A percentile compares a stretch with the other conserved stretches of the same genome.
Evolutionary conservation across 2,797 vertebrate species (phyloP).

Genomic region (Neostethus bicornis): DNA sequence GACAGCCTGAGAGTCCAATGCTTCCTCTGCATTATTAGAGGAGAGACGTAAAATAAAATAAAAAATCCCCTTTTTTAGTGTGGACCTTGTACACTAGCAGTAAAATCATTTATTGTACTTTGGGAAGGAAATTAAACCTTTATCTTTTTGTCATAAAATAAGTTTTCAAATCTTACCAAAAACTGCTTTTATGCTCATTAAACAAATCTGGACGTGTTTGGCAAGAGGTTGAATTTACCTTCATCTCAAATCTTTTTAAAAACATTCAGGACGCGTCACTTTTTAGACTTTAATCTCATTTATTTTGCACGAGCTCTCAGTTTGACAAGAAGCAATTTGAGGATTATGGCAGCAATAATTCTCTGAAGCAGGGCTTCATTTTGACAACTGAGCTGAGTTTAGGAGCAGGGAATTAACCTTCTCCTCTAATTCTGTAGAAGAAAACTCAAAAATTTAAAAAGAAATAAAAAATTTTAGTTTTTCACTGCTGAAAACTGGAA

Average conservation of each 20-base stretch:
- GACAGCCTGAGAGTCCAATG: too few relatives aligned
- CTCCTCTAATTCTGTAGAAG: neutral
- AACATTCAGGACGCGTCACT: neutral
- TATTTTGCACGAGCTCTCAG: neutral
- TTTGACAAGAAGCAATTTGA: conserved; percentile 1
- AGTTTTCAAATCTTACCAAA: too few relatives aligned
- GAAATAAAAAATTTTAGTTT: too few relatives aligned
- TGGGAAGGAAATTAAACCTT: too few relatives aligned
- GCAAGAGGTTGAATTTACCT: too few relatives aligned
- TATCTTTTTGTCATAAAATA: too few relatives aligned
- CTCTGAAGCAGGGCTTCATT: neutral
- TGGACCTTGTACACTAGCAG: too few relatives aligned
- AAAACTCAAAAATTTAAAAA: neutral
- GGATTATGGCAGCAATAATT: neutral
- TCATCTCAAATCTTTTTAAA: neutral
- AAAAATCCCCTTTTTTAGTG: too few relatives aligned
- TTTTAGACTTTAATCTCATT: conserved; percentile 11
- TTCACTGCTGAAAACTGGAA: too few relatives aligned
- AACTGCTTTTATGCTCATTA: conserved; percentile 1
- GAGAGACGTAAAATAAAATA: too few relatives aligned
- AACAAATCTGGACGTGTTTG: conserved; percentile 1
- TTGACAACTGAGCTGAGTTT: neutral
- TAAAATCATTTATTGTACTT: too few relatives aligned
- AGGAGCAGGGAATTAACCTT: neutral
- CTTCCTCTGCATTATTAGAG: too few relatives aligned